These are phyloP conservation scores for Artemia sinica DNA, from an alignment of 2,888 invertebrate genomes.

Conservation along the genomic window DNA sequence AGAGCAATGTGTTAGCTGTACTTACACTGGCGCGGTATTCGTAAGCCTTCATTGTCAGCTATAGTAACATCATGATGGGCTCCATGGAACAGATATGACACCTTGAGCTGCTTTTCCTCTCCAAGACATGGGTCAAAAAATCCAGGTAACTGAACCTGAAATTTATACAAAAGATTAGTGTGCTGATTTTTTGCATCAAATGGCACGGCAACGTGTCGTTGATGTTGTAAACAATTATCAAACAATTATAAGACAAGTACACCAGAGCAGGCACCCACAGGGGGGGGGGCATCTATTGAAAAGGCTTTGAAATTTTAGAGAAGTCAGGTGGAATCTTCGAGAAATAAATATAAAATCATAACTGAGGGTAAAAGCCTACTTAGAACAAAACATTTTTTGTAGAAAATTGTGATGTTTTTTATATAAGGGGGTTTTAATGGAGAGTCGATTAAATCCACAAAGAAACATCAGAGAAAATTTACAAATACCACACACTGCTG, in stretches of 20 bases:
- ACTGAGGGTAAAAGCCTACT: too few species aligned
- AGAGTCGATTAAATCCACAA: too few species aligned
- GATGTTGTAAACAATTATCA: neutral
- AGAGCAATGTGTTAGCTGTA: slow-evolving; percentile 23
- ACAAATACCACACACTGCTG: too few species aligned
- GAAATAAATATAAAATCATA: too few species aligned
- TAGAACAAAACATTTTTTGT: too few species aligned
- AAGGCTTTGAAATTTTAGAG: too few species aligned
- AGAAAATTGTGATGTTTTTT: too few species aligned
- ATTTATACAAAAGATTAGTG: slow-evolving; percentile 26
- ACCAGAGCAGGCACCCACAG: neutral
- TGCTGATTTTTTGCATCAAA: neutral
- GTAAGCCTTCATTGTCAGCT: slow-evolving; percentile 57
- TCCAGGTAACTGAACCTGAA: slow-evolving; percentile 79
- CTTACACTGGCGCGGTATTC: slow-evolving; percentile 56
- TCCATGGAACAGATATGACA: slow-evolving; percentile 68
- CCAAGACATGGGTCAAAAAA: slow-evolving; percentile 91
- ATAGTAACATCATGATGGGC: slow-evolving; percentile 59
- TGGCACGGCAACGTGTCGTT: slow-evolving; percentile 20
- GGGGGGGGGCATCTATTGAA: too few species aligned
- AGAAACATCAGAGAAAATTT: too few species aligned
- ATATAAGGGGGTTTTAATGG: too few species aligned
- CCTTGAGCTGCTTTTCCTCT: slow-evolving; percentile 67
- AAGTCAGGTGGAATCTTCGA: too few species aligned
- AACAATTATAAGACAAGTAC: neutral